Evolutionary conservation across 2,113 vertebrate species (phyloP), one percentile per base, ranked within the genome.

Genomic region (Campylomormyrus tamandua): DNA sequence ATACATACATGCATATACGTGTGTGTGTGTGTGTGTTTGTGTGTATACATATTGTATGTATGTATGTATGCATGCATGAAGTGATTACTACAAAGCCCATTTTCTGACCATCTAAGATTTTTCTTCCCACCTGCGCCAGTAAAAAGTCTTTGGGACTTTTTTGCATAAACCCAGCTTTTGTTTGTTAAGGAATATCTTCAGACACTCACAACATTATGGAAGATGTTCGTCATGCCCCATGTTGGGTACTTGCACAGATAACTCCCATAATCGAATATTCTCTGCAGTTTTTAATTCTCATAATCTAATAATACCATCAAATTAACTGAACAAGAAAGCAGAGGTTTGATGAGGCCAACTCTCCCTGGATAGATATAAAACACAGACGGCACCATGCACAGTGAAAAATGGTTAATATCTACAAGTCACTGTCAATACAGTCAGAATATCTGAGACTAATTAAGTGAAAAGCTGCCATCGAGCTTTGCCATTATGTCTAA

Each of bases 231-330:
- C 74, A 0, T 7, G 74, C 35, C 74, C 13, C 35, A 19, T 19
- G 35, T 17, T 42, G 35, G 35, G 5, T 80, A 19, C 74, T 42
- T 2, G 7, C 74, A 80, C 74, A 19, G 15, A 39, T 17, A 19
- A 42, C 74, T 42, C 70, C 39, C 74, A 80, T 42, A 42, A 42
- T 80, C 74, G 19, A 42, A 80, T 80, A 85, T 85, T 49, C 24
- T 46, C 39, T 27, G n/a, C 42, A 85, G n/a, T 85, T 85, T 31
- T 53, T 87, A 50, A 87, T 31, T 52, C 48, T 39, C 85, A 87
- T 52, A 87, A 87, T 52, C 48, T 31, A 31, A 80, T 80, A 35
- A 80, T 80, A 80, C 48, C 85, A 87, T 87, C 46, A 52, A 87
- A 87, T 50, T n/a, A 87, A 87, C 48, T 53, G 48, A 87, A 52